These are phyloP conservation scores for Trichechus manatus DNA, from an alignment of 2,113 vertebrate species.

Conservation along the genomic window DNA sequence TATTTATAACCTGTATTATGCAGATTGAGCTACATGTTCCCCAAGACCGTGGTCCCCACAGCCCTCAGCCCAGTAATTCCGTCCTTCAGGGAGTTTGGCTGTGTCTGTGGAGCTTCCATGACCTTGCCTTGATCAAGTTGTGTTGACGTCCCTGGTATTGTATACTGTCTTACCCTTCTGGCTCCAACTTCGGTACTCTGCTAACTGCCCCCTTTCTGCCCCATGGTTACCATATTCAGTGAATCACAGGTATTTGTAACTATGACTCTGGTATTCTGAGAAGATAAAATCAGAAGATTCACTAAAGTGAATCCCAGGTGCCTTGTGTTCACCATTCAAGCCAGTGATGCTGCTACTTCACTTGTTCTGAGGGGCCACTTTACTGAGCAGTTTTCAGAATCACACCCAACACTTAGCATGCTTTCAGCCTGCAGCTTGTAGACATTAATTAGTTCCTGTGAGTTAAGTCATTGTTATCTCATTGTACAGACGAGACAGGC, in stretches of 20 bases:
- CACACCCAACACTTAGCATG: conserved; percentile 55
- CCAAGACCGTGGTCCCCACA: too few relatives aligned
- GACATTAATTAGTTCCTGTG: conserved; percentile 72
- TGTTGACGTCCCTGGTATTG: too few relatives aligned
- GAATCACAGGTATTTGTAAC: background rate
- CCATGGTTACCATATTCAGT: background rate
- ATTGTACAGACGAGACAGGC: conserved; percentile 31
- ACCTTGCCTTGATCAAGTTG: too few relatives aligned
- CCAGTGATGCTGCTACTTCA: background rate
- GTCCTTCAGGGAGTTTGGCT: too few relatives aligned
- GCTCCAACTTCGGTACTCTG: background rate
- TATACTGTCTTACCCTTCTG: too few relatives aligned
- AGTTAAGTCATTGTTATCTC: conserved; percentile 65
- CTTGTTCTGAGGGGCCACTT: background rate
- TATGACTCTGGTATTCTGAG: background rate
- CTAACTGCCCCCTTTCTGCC: background rate
- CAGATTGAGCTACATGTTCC: too few relatives aligned
- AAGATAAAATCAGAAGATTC: background rate
- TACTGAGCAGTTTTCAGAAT: background rate
- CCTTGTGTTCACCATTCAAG: background rate
- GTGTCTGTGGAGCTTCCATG: too few relatives aligned
- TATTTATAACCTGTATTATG: too few relatives aligned
- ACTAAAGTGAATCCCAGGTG: background rate
- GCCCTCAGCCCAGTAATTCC: too few relatives aligned
- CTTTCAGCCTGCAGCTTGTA: conserved; percentile 58